Percentiles rank a stretch among this genome's conserved stretches.
phyloP scores from a whole-genome alignment of 2,888 invertebrate species.

The Linyphia triangularis region DNA sequence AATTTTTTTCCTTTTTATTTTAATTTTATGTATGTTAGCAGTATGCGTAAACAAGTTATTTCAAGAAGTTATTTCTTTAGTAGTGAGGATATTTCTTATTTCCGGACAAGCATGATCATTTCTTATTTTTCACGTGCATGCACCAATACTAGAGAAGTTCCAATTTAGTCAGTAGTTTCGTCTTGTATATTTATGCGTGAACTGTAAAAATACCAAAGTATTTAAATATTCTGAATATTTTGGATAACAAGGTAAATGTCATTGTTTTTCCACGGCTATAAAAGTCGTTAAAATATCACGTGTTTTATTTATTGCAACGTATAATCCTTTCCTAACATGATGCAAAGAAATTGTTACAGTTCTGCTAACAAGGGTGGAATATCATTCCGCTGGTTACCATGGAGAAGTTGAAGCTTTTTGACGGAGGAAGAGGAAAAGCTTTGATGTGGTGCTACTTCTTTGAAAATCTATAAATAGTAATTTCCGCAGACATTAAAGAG shows the following conservation, averaged over 20 bases:
- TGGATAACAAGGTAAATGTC: background rate
- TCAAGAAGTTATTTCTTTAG: too few relatives aligned
- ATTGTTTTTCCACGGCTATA: background rate
- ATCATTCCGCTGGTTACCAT: background rate
- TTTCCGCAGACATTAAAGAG: background rate
- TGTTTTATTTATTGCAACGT: background rate
- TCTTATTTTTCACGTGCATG: too few relatives aligned
- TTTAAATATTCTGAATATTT: background rate
- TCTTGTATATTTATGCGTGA: too few relatives aligned
- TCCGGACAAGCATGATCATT: too few relatives aligned
- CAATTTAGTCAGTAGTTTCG: too few relatives aligned
- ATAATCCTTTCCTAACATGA: background rate
- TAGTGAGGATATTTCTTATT: too few relatives aligned
- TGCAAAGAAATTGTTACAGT: background rate
- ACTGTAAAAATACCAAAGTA: too few relatives aligned
- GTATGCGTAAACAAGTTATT: too few relatives aligned
- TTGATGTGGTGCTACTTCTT: background rate
- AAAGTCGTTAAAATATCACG: background rate
- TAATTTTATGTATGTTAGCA: too few relatives aligned
- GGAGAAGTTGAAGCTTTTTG: background rate
- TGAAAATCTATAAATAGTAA: slow-evolving; percentile 16
- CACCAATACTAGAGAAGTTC: too few relatives aligned
- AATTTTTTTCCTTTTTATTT: too few relatives aligned
- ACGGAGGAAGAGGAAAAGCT: background rate
- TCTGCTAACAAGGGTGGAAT: background rate